phyloP scores from a whole-genome alignment of 1,140 invertebrate genomes.

The Ladona fulva region DNA sequence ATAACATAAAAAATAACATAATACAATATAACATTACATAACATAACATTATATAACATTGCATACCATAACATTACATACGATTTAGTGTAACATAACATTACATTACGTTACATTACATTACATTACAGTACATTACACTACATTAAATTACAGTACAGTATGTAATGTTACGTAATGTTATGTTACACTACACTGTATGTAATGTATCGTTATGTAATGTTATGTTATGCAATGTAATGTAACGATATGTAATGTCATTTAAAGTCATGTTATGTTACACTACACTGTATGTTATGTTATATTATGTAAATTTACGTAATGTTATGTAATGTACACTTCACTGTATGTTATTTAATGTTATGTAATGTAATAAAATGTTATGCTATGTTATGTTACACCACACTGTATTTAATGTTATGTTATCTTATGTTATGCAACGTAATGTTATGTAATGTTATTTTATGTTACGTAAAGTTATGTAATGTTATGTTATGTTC shows the following conservation, averaged over 20 bases:
- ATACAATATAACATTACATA: too few relatives aligned
- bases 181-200: background rate
- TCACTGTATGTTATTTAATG: background rate
- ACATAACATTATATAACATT: background rate
- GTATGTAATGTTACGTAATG: background rate
- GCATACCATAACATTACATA: background rate
- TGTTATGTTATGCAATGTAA: background rate
- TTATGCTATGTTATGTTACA: too few relatives aligned
- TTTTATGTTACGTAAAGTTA: background rate
- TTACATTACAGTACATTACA: background rate
- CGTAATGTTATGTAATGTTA: background rate
- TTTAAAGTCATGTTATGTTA: background rate
- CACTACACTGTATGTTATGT: too few relatives aligned
- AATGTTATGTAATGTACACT: too few relatives aligned
- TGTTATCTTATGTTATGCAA: background rate
- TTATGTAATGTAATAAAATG: background rate
- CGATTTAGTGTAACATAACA: background rate
- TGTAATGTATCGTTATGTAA: background rate
- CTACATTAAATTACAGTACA: background rate
- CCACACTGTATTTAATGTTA: too few relatives aligned
- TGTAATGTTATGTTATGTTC: background rate
- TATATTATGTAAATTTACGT: too few relatives aligned
- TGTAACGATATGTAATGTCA: background rate
- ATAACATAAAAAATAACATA: too few relatives aligned
- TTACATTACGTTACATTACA: background rate